Percentiles rank a stretch among this genome's conserved stretches.
These are phyloP conservation scores for Dromas ardeola DNA, from an alignment of 2,113 vertebrate genomes.

Conservation along the genomic window DNA sequence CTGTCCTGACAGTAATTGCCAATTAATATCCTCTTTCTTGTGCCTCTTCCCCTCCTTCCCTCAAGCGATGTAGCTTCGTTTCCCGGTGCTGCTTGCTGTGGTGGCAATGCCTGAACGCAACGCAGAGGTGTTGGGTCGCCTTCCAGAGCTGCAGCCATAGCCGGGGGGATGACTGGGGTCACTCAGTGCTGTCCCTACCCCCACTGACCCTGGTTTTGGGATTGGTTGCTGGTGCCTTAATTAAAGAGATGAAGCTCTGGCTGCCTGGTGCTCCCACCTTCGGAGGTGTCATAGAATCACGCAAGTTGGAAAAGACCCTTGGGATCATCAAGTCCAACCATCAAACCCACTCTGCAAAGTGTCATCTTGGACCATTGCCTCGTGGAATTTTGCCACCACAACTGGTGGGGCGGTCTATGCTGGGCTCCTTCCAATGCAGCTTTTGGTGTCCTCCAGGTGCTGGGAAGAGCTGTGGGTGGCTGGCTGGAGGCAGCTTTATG, in stretches of 20 bases:
- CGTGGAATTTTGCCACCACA: neutral
- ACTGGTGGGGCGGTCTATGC: neutral
- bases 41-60: neutral
- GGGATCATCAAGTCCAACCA: too few relatives aligned
- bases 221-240: neutral
- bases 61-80: neutral
- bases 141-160: neutral
- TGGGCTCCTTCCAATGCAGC: neutral
- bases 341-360: too few relatives aligned
- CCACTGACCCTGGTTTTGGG: neutral
- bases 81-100: neutral
- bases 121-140: neutral
- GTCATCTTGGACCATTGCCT: neutral
- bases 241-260: neutral
- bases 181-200: neutral
- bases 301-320: too few relatives aligned
- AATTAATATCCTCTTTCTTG: neutral
- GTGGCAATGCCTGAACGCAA: neutral
- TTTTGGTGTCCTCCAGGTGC: conserved; percentile 29
- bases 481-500: conserved; percentile 16
- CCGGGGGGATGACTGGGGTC: accelerated
- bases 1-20: neutral
- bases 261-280: neutral
- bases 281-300: neutral
- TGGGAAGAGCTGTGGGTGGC: conserved; percentile 13